Percentiles rank a stretch among this genome's conserved stretches.
Evolutionary conservation across 2,797 vertebrate genomes (phyloP).

Genomic region (Centropyge bicolor): DNA sequence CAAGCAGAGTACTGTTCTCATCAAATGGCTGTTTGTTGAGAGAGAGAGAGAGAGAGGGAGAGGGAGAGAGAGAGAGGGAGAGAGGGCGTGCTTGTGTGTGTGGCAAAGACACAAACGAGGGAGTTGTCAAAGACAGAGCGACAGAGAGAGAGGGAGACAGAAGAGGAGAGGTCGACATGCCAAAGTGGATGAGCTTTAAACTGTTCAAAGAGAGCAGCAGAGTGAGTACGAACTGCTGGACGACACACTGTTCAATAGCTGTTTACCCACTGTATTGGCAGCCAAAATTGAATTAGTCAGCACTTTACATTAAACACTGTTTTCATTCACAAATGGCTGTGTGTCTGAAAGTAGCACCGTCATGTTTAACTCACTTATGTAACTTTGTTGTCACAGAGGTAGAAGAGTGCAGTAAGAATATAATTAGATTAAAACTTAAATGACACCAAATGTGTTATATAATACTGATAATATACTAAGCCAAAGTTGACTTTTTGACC

Average conservation of each 20-base stretch:
- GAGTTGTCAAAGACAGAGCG: slow-evolving; percentile 65
- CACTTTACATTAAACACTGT: neutral
- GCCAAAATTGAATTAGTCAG: neutral
- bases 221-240: slow-evolving; percentile 77
- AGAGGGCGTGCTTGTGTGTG: slow-evolving; percentile 52
- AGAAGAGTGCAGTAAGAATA: neutral
- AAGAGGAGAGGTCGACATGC: slow-evolving; percentile 79
- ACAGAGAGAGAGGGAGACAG: slow-evolving; percentile 37
- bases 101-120: slow-evolving; percentile 53
- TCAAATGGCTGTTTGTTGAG: slow-evolving; percentile 66
- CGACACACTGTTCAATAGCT: neutral
- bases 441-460: neutral
- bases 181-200: slow-evolving; percentile 89
- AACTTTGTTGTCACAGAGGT: neutral
- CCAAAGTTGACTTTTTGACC: neutral
- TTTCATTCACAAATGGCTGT: neutral
- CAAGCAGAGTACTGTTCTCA: slow-evolving; percentile 31
- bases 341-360: neutral
- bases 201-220: slow-evolving; percentile 86
- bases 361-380: neutral
- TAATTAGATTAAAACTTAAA: neutral
- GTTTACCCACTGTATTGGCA: neutral
- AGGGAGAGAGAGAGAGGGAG: slow-evolving; percentile 9
- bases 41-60: slow-evolving; percentile 30
- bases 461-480: too few relatives aligned